Evolutionary conservation across 2,797 vertebrate genomes (phyloP), one percentile per base, ranked within the genome.

Genomic region (Crenuchus spilurus): DNA sequence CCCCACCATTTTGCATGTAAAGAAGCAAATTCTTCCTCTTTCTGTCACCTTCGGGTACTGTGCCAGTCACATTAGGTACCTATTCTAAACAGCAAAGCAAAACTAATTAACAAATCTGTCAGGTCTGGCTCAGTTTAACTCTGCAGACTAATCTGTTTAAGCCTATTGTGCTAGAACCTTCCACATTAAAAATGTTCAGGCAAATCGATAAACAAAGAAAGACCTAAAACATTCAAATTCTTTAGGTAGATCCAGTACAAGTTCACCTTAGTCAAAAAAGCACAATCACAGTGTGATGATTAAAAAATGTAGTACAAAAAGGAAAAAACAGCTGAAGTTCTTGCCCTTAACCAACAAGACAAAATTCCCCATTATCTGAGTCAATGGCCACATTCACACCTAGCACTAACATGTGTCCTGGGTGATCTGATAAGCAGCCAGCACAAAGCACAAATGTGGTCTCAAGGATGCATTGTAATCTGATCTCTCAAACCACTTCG

Each of bases 191-290:
- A 35, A 20, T 64, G 61, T 46, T 54, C 22, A 66, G 65, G 66
- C 63, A 65, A 65, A 42, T 7, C 3, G 24, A 22, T 39, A 57
- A 68, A 75, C 49, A 75, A 75, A 28, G 18, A 69, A 78, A 69
- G 41, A 28, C 60, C 33, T 60, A 46, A 63, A 31, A 49, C 1
- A 35, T 33, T 62, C 39, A 63, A 57, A 51, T 39, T 49, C 16
- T 70, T 22, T 10, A 54, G 13, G 31, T 46, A 13, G 41, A 51
- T 39, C 55, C 64, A 55, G 69, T 31, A 41, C 28, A 42, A 61
- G 37, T 37, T 18, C 18, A 11, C 16, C 6, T 11, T 4, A 7
- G 30, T 39, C 22, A 0, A 14, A 72, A 46, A 57, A 58, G n/a
- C 4, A 51, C 52, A 14, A 16, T 61, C 9, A 42, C 13, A 24